Evolutionary conservation across 2,797 vertebrate genomes (phyloP).

Genomic region (Phrynocephalus guinanensis): DNA sequence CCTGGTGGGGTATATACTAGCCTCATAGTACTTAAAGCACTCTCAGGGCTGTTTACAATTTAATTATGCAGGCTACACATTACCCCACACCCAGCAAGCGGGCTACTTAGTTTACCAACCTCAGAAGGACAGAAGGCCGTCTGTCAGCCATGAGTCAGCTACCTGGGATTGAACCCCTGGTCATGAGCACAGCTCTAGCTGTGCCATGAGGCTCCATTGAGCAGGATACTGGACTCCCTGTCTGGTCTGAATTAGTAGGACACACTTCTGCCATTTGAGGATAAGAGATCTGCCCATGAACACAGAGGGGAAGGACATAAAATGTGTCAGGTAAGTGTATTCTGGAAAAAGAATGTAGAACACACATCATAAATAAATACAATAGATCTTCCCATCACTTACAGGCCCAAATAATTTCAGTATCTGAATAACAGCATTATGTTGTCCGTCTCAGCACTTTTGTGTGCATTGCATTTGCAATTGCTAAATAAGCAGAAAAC

Average conservation of each 20-base stretch:
- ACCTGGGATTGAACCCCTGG: too few relatives aligned
- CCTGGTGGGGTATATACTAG: too few relatives aligned
- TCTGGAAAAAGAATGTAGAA: neutral
- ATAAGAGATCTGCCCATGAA: neutral
- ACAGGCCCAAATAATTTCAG: neutral
- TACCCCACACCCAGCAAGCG: too few relatives aligned
- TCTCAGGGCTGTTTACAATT: too few relatives aligned
- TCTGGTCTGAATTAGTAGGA: neutral
- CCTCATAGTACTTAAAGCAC: too few relatives aligned
- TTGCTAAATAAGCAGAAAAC: conserved; percentile 49
- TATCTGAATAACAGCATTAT: neutral
- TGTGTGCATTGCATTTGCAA: conserved; percentile 27
- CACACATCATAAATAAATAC: neutral
- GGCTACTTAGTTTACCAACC: too few relatives aligned
- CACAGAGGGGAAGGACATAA: neutral
- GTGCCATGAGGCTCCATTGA: too few relatives aligned
- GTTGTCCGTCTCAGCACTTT: neutral
- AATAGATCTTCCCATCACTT: neutral
- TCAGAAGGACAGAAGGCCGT: too few relatives aligned
- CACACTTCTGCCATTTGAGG: neutral
- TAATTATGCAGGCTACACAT: too few relatives aligned
- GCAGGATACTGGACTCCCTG: too few relatives aligned
- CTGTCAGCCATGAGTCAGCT: too few relatives aligned
- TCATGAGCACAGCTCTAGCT: too few relatives aligned
- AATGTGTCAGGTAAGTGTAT: neutral